phyloP scores from a whole-genome alignment of 1,140 invertebrate species.

The Cyclina sinensis region DNA sequence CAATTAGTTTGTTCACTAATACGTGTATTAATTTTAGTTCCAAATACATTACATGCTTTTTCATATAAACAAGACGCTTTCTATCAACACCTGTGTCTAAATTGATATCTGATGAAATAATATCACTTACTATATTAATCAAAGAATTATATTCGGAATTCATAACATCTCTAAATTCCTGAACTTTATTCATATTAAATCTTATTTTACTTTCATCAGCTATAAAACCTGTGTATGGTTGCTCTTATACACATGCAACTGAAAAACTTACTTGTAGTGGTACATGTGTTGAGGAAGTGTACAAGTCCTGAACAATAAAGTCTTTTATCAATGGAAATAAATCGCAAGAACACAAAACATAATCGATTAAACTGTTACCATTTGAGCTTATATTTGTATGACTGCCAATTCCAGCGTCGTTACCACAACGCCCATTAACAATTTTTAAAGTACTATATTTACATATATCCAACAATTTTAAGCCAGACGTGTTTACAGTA shows the following conservation, averaged over 20 bases:
- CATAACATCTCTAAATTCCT: background rate
- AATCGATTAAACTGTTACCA: constrained; percentile 21
- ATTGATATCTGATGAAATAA: background rate
- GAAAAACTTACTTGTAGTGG: too few relatives aligned
- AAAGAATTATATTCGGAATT: background rate
- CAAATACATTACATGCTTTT: background rate
- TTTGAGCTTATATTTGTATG: background rate
- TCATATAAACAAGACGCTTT: background rate
- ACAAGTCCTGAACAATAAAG: constrained; percentile 26
- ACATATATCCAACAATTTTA: constrained; percentile 24
- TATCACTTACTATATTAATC: background rate
- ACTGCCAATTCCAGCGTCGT: constrained; percentile 1
- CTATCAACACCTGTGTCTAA: background rate
- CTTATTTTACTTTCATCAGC: too few relatives aligned
- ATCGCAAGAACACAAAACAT: too few relatives aligned
- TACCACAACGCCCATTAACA: too few relatives aligned
- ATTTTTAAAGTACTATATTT: background rate
- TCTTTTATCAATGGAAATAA: background rate
- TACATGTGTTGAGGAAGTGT: background rate
- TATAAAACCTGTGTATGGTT: too few relatives aligned
- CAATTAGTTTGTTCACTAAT: too few relatives aligned
- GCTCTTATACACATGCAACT: background rate
- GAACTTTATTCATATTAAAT: background rate
- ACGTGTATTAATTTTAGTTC: background rate
- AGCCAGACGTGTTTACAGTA: constrained; percentile 22